Conservation (phyloP, 2,113 vertebrate species). For the Sceloporus tristichus region DNA sequence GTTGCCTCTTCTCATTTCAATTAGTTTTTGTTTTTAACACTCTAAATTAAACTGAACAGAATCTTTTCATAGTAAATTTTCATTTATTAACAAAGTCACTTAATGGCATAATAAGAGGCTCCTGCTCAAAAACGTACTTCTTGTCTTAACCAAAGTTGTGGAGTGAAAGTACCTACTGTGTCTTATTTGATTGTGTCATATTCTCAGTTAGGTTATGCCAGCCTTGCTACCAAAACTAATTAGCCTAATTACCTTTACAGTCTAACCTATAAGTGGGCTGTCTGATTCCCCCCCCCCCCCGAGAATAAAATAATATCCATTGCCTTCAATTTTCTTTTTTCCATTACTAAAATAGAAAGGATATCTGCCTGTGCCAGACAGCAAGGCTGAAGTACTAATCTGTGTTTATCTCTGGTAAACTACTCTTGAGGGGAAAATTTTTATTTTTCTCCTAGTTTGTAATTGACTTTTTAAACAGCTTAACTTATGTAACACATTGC, state of each 20-base stretch:
- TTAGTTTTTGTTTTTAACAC: background rate
- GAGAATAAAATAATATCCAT: background rate
- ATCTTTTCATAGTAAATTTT: background rate
- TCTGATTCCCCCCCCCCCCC: background rate
- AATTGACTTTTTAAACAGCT: background rate
- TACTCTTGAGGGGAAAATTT: background rate
- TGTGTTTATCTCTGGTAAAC: rapidly evolving
- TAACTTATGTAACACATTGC: background rate
- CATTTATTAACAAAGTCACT: background rate
- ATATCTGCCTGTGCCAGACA: conserved; percentile 29
- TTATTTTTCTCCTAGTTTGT: background rate
- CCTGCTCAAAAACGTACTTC: conserved; percentile 15
- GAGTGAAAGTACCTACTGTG: conserved; percentile 60
- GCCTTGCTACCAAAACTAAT: conserved; percentile 52
- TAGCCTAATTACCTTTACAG: conserved; percentile 44
- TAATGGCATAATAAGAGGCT: conserved; percentile 54
- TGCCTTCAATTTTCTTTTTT: conserved; percentile 45
- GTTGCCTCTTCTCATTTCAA: background rate
- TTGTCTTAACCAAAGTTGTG: conserved; percentile 50
- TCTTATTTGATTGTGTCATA: conserved; percentile 65
- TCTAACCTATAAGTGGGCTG: conserved; percentile 18
- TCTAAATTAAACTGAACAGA: background rate
- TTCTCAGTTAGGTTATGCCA: conserved; percentile 63
- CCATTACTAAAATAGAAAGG: conserved; percentile 47
- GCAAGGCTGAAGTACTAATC: background rate